Base-by-base conservation (phyloP, 2,113 vertebrate species). In the Lamprotornis superbus region DNA sequence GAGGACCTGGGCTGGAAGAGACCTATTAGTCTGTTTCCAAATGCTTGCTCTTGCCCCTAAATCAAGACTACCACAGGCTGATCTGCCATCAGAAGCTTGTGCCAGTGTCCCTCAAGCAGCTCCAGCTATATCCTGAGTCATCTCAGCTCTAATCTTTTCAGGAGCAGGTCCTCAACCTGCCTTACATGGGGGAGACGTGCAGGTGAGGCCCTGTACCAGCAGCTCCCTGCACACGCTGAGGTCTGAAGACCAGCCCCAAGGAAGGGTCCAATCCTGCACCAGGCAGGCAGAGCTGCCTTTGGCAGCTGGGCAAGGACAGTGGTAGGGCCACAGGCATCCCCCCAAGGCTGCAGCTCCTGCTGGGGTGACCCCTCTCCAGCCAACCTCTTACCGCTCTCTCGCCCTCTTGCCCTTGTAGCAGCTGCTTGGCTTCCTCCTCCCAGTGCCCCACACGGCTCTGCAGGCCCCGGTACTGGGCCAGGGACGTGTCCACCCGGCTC, bases 361-460 rank as follows among this genome's bases (percentile, higher is more conserved):
- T 35, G 59, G 63, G 64, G 46, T 4, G 3, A 27, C 31, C 11
- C 49, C 15, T 27, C 4, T 2, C 22, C 37, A 49, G 80, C 12
- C 69, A 52, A 11, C 9, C 33, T 17, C 95, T 97, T 97, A 98
- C 98, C 97, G 33, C 90, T 94, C 92, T 96, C 79, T 96, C 74
- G 8, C 85, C 60, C 73, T 98, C 96, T 61, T 96, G 97, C 9
- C 69, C 93, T 57, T 9, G 93, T 22, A 98, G 87, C 55, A 98
- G 94, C 71, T 95, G 37, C 76, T 90, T 95, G 64, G 95, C 96
- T 55, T 98, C 97, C 59, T 96, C 97, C 56, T 98, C 97, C 98
- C 97, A 97, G 56, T 2, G 93, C n/a, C 80, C 92, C 2, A 91
- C 24, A 27, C 50, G 95, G 84, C 90, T 96, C 76, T 96, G 97